Percentiles rank a stretch among this genome's conserved stretches.
These are phyloP conservation scores for Lissonota sp. DNA, from an alignment of 2,888 invertebrate genomes.

Conservation along the genomic window DNA sequence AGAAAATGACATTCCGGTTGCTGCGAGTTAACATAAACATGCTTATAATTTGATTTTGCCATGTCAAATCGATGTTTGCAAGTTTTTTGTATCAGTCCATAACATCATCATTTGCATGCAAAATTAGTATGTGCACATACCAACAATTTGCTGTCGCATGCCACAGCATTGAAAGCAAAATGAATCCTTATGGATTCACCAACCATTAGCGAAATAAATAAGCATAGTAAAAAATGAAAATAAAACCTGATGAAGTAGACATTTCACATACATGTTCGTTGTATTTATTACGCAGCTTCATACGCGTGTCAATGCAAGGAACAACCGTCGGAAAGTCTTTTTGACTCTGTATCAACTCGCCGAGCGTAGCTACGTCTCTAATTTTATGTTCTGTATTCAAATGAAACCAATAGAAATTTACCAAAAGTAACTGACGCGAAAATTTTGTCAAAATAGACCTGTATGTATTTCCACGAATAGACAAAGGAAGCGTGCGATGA, in stretches of 20 bases:
- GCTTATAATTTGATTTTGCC: too few species aligned
- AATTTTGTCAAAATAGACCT: too few species aligned
- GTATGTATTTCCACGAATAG: background rate
- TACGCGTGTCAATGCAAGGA: conserved; percentile 8
- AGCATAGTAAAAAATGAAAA: conserved; percentile 7
- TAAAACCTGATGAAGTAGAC: background rate
- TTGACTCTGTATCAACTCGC: background rate
- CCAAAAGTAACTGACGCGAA: too few species aligned
- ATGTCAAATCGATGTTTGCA: too few species aligned
- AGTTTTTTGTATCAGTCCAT: background rate
- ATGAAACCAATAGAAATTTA: background rate
- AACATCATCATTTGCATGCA: conserved; percentile 8
- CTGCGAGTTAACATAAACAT: too few species aligned
- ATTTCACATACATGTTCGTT: background rate
- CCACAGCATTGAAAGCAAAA: background rate
- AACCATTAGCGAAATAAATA: conserved; percentile 6
- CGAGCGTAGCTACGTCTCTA: background rate
- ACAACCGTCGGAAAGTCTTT: background rate
- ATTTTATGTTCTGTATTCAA: background rate
- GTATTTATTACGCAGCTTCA: background rate
- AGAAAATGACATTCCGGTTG: too few species aligned
- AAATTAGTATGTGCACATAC: background rate
- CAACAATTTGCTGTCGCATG: background rate
- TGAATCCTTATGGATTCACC: conserved; percentile 2
- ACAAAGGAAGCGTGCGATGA: background rate